Conservation (phyloP, 2,888 invertebrate genomes). For the Monochamus alternatus region DNA sequence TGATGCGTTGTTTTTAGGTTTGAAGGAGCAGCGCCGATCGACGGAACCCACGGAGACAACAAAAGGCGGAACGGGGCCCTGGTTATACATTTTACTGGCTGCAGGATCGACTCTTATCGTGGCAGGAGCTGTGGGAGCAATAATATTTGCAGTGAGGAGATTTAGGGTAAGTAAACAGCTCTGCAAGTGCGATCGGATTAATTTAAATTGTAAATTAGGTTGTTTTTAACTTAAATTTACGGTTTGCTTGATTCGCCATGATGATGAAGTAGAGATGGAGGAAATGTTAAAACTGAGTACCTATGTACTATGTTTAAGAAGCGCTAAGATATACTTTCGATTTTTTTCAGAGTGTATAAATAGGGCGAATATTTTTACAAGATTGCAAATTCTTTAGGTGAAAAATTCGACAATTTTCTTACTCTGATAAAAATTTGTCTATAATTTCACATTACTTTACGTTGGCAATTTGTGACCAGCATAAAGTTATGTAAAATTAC, state of each 20-base stretch:
- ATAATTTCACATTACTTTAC: no score
- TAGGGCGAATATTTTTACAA: no score
- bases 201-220: constrained; percentile 32
- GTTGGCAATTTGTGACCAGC: no score
- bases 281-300: background rate
- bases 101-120: constrained; percentile 69
- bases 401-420: no score
- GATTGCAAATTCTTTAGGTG: no score
- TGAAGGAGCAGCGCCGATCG: constrained; percentile 70
- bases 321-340: no score
- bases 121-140: constrained; percentile 67
- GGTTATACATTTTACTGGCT: constrained; percentile 68
- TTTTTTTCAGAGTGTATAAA: no score
- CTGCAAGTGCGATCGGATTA: constrained; percentile 10
- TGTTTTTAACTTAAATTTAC: constrained; percentile 8
- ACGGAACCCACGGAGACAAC: constrained; percentile 63
- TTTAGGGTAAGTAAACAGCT: constrained; percentile 61
- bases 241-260: background rate
- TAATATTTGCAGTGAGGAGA: constrained; percentile 66
- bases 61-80: constrained; percentile 61
- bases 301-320: background rate
- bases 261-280: background rate
- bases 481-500: no score
- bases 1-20: constrained; percentile 55
- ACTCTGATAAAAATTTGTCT: no score